Percentiles rank a stretch among this genome's conserved stretches.
These are phyloP conservation scores for Nasonia longicornis DNA, from an alignment of 1,140 invertebrate genomes.

Conservation along the genomic window DNA sequence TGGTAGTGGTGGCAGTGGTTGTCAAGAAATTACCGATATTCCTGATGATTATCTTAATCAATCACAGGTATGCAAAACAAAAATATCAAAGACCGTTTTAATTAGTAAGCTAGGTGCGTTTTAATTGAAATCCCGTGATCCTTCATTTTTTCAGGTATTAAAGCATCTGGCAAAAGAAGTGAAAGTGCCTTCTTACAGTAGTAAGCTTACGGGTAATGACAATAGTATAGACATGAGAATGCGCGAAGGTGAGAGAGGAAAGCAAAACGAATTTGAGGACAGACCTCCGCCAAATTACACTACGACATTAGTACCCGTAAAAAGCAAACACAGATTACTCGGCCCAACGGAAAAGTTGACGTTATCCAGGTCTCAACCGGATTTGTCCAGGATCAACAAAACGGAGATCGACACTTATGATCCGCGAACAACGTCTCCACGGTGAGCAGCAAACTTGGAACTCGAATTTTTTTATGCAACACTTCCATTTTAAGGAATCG, in stretches of 20 bases:
- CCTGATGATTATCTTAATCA: conserved; percentile 87
- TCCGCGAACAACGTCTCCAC: conserved; percentile 63
- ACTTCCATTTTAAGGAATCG: conserved; percentile 9
- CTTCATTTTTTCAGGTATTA: conserved; percentile 72
- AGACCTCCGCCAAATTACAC: conserved; percentile 69
- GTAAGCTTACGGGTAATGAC: conserved; percentile 58
- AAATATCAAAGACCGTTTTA: neutral
- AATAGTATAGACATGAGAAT: conserved; percentile 60
- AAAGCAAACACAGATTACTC: conserved; percentile 66
- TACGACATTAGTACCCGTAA: conserved; percentile 63
- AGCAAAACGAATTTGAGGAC: conserved; percentile 66
- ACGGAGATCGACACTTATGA: conserved; percentile 64
- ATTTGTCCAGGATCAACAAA: conserved; percentile 70
- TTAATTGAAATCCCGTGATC: neutral
- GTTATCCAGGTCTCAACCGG: conserved; percentile 85
- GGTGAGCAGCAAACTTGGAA: conserved; percentile 52
- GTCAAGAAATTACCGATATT: conserved; percentile 86
- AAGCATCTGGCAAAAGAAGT: conserved; percentile 89
- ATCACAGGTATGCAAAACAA: conserved; percentile 70
- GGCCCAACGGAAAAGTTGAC: conserved; percentile 73
- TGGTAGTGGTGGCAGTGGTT: conserved; percentile 61
- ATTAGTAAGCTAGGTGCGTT: neutral
- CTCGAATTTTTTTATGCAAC: neutral
- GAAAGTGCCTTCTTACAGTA: conserved; percentile 70
- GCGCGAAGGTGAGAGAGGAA: conserved; percentile 60